Percentiles rank a stretch among this genome's conserved stretches.
These are phyloP conservation scores for Amphiprion clarkii DNA, from an alignment of 2,797 vertebrate genomes.

Conservation along the genomic window DNA sequence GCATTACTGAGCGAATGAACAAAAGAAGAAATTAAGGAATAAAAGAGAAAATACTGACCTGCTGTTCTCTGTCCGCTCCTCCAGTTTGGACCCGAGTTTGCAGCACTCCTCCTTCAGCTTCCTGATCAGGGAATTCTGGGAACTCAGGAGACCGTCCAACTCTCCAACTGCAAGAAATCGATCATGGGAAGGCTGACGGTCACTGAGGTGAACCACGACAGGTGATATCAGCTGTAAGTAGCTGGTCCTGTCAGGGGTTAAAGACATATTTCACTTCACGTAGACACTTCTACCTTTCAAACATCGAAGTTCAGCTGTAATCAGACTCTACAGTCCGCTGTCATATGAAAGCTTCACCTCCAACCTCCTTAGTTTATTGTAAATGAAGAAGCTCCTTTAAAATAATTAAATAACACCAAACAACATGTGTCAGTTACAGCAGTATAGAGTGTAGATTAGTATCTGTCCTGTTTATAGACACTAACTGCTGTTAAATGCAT, in stretches of 20 bases:
- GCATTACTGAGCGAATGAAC: not conserved
- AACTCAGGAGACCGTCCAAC: constrained; percentile 88
- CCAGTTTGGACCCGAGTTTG: constrained; percentile 86
- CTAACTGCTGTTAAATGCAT: no score
- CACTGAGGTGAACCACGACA: constrained; percentile 15
- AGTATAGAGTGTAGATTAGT: not conserved
- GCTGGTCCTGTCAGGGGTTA: not conserved
- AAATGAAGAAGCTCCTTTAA: not conserved
- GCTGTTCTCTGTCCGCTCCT: constrained; percentile 87
- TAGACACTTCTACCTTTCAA: not conserved
- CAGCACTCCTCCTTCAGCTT: constrained; percentile 92
- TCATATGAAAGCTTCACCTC: constrained; percentile 10
- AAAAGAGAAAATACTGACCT: constrained; percentile 78
- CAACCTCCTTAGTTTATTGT: not conserved
- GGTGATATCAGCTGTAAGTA: constrained; percentile 2
- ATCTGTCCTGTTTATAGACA: not conserved
- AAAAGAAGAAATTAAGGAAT: not conserved
- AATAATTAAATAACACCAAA: not conserved
- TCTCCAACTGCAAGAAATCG: constrained; percentile 87
- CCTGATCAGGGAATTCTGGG: constrained; percentile 91
- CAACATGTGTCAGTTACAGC: not conserved
- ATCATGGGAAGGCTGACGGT: constrained; percentile 48
- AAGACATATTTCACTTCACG: not conserved
- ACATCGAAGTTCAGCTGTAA: not conserved
- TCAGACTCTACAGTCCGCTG: constrained; percentile 14